These are phyloP conservation scores for Steatocranus sp. DNA, from an alignment of 2,797 vertebrate species.

Conservation along the genomic window DNA sequence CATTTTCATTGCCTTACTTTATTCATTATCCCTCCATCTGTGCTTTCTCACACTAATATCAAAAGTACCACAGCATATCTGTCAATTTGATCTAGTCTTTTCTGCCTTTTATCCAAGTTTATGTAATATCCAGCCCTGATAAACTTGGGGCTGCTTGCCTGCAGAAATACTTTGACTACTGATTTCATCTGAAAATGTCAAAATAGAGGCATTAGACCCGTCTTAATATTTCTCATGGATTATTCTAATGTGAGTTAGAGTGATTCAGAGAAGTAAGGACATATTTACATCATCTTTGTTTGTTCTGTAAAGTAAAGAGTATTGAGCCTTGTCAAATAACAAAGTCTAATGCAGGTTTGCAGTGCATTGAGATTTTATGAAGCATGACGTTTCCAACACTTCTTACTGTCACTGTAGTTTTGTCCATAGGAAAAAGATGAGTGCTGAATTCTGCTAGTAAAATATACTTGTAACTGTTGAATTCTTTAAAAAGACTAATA, in stretches of 20 bases:
- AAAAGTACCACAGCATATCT: background rate
- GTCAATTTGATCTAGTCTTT: background rate
- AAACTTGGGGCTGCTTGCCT: background rate
- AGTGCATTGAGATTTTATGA: background rate
- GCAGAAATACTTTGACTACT: background rate
- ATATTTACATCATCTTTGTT: background rate
- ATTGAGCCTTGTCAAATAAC: background rate
- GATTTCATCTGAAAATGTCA: background rate
- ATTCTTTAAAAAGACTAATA: background rate
- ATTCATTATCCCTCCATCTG: background rate
- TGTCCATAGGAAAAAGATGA: background rate
- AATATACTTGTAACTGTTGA: background rate
- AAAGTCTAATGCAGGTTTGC: background rate
- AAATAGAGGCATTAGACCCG: fast-evolving
- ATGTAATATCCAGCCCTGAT: background rate
- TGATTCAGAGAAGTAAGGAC: background rate
- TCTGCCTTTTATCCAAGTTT: background rate
- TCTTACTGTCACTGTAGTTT: background rate
- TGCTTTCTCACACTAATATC: background rate
- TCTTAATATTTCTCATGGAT: background rate
- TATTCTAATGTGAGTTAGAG: background rate
- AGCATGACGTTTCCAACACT: fast-evolving
- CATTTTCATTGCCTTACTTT: background rate
- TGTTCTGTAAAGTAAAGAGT: background rate
- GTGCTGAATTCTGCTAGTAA: background rate